Conservation (phyloP, 2,113 vertebrate genomes). For the Xiphophorus hellerii region DNA sequence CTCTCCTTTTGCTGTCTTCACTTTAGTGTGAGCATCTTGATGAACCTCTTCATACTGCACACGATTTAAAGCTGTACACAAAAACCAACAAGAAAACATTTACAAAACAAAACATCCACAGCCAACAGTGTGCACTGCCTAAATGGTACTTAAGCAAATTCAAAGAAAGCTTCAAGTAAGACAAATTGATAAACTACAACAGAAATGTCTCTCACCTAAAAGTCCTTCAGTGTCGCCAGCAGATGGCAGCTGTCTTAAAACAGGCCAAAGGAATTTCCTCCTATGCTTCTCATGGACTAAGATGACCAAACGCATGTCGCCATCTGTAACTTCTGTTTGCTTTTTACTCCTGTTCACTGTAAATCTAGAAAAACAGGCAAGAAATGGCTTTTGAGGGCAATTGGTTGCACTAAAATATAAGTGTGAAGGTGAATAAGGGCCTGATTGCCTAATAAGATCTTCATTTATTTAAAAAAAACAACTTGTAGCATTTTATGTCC, state of each 20-base stretch:
- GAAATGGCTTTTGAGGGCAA: too few relatives aligned
- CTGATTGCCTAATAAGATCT: too few relatives aligned
- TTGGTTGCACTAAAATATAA: too few relatives aligned
- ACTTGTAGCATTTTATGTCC: too few relatives aligned
- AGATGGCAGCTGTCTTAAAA: constrained; percentile 42
- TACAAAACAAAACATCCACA: background rate
- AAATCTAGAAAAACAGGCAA: constrained; percentile 37
- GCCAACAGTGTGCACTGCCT: background rate
- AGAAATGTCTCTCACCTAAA: constrained; percentile 51
- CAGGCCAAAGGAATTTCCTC: constrained; percentile 66
- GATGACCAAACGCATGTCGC: constrained; percentile 50
- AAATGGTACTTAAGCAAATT: too few relatives aligned
- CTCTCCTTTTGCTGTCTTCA: constrained; percentile 42
- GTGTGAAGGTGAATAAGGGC: too few relatives aligned
- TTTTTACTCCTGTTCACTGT: constrained; percentile 36
- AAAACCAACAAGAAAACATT: background rate
- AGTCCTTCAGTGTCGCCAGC: constrained; percentile 42
- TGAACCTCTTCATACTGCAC: constrained; percentile 39
- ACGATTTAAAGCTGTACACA: constrained; percentile 41
- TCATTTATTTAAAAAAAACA: too few relatives aligned
- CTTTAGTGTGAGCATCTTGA: background rate
- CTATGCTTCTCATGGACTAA: constrained; percentile 44
- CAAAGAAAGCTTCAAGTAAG: background rate
- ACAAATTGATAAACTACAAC: too few relatives aligned
- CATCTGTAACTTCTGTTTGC: constrained; percentile 56